phyloP scores from a whole-genome alignment of 2,888 invertebrate species.

The Drosophila kambysellisi region DNA sequence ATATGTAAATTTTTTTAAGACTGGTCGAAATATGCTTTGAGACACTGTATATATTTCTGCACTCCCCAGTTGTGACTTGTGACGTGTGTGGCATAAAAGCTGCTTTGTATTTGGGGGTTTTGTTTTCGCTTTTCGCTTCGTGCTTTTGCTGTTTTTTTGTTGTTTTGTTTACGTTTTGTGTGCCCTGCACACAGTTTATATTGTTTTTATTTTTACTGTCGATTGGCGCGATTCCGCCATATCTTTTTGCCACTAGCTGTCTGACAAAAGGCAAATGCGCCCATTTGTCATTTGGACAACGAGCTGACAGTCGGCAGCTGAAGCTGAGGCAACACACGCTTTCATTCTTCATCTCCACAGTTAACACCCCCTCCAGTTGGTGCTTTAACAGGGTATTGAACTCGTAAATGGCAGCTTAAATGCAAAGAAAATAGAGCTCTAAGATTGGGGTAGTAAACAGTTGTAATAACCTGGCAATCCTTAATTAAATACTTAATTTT shows the following conservation, averaged over 20 bases:
- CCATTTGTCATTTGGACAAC: conserved; percentile 81
- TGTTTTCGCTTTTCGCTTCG: conserved; percentile 13
- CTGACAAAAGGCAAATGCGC: conserved; percentile 73
- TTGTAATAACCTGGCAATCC: neutral
- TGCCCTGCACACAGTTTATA: conserved; percentile 59
- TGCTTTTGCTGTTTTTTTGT: conserved; percentile 1
- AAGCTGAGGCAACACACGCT: conserved; percentile 35
- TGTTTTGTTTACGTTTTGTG: conserved; percentile 23
- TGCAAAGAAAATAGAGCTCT: conserved; percentile 6
- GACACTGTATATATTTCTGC: conserved; percentile 25
- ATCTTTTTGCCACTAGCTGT: conserved; percentile 54
- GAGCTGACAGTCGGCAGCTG: conserved; percentile 67
- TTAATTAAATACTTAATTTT: neutral
- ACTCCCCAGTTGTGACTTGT: conserved; percentile 31
- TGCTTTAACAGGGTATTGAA: conserved; percentile 31
- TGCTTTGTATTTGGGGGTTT: conserved; percentile 30
- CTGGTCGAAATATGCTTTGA: too few relatives aligned
- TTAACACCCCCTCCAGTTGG: conserved; percentile 15
- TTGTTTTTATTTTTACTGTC: conserved; percentile 66
- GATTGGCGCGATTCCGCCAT: conserved; percentile 64
- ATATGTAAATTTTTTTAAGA: too few relatives aligned
- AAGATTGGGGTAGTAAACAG: neutral
- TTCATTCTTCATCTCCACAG: conserved; percentile 3
- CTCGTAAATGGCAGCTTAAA: conserved; percentile 20
- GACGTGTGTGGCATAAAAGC: conserved; percentile 65